Percentiles rank a stretch among this genome's conserved stretches.
phyloP scores from a whole-genome alignment of 2,888 invertebrate species.

The Sepioteuthis lessoniana region DNA sequence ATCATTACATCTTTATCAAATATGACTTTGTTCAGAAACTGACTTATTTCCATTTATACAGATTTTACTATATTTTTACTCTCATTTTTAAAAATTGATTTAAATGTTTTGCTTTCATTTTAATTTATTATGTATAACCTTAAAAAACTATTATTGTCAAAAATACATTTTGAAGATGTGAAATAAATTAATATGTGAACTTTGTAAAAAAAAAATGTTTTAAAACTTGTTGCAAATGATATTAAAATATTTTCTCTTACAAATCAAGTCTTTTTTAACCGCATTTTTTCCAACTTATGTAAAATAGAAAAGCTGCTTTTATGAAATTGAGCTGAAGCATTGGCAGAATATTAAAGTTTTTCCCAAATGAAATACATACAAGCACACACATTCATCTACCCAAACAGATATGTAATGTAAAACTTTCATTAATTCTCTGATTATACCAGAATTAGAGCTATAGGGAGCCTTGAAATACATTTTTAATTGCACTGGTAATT shows the following conservation, averaged over 20 bases:
- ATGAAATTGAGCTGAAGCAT: neutral
- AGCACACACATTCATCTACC: neutral
- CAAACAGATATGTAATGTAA: neutral
- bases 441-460: neutral
- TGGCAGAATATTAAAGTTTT: neutral
- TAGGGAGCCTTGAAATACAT: constrained; percentile 70
- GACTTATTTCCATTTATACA: neutral
- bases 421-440: neutral
- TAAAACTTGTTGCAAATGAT: neutral
- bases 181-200: neutral
- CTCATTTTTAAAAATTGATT: neutral
- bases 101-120: neutral
- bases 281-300: neutral
- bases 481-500: constrained; percentile 52
- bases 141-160: neutral
- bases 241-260: neutral
- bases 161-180: neutral
- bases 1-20: neutral
- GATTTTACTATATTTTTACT: neutral
- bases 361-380: neutral
- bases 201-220: neutral
- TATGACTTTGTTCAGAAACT: neutral
- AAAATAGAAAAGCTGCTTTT: neutral
- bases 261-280: neutral
- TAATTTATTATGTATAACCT: neutral